phyloP scores from a whole-genome alignment of 2,113 vertebrate genomes.

The Psophia crepitans region DNA sequence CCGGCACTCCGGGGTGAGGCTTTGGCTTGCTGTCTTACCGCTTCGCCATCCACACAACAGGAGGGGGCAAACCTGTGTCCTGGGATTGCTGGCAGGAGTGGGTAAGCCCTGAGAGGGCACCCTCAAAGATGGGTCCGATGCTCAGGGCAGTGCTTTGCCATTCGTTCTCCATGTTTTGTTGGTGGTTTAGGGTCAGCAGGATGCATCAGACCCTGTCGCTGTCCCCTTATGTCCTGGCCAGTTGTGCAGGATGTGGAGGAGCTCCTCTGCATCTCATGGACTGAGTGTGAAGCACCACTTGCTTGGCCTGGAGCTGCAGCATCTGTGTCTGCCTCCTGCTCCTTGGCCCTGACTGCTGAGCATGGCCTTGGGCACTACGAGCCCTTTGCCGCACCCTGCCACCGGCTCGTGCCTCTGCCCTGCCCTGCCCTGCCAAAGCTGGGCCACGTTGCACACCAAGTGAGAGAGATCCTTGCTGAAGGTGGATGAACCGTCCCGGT shows the following conservation, averaged over 20 bases:
- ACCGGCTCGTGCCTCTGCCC: not conserved
- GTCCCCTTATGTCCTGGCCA: not conserved
- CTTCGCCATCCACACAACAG: not conserved
- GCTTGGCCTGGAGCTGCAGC: not conserved
- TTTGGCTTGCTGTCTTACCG: not conserved
- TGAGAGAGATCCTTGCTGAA: not conserved
- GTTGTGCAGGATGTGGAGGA: not conserved
- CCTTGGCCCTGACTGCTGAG: no score
- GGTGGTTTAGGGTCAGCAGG: not conserved
- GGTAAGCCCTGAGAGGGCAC: not conserved
- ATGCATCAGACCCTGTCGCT: not conserved
- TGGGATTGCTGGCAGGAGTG: not conserved
- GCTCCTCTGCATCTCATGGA: not conserved
- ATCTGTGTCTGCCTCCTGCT: not conserved
- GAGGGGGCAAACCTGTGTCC: not conserved
- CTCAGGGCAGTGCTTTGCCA: not conserved
- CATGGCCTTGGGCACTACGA: not conserved
- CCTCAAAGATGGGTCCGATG: not conserved
- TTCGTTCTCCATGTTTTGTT: not conserved
- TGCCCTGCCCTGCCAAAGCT: not conserved
- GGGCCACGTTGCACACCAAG: no score
- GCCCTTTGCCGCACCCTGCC: not conserved
- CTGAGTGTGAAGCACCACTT: not conserved
- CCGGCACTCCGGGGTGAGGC: accelerated
- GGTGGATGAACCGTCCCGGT: not conserved